Evolutionary conservation across 2,888 invertebrate genomes (phyloP).

Genomic region (Hypercompe scribonia): DNA sequence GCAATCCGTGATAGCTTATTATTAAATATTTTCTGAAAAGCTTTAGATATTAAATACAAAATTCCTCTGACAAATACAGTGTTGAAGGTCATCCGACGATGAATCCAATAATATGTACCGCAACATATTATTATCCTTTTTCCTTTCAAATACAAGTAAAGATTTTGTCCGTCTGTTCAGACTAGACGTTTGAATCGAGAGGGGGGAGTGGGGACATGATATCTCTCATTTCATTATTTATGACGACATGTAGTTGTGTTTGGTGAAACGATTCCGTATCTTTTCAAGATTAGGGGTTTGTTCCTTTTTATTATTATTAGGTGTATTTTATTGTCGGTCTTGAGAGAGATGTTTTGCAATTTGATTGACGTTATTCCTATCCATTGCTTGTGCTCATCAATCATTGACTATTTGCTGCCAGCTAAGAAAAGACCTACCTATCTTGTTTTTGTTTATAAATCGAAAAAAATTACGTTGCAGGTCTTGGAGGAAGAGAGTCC

Average conservation of each 20-base stretch:
- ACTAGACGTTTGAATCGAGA: background rate
- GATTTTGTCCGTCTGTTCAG: conserved; percentile 26
- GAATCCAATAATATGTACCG: conserved; percentile 27
- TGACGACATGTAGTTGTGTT: conserved; percentile 38
- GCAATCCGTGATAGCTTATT: background rate
- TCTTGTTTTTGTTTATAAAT: background rate
- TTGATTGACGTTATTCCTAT: background rate
- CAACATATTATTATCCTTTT: conserved; percentile 30
- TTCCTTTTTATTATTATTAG: background rate
- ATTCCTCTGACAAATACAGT: conserved; percentile 9
- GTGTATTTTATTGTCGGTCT: background rate
- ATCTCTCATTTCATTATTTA: conserved; percentile 35
- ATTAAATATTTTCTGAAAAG: background rate
- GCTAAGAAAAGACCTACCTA: background rate
- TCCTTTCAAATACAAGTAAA: conserved; percentile 40
- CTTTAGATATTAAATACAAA: background rate
- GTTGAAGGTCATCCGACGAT: conserved; percentile 2
- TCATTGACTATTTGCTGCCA: background rate
- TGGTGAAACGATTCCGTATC: conserved; percentile 37
- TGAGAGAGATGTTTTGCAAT: background rate
- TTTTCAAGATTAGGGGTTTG: background rate
- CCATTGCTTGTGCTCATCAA: background rate
- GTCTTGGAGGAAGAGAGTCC: background rate
- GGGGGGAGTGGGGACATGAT: background rate
- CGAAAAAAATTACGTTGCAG: background rate